phyloP scores from a whole-genome alignment of 2,797 vertebrate species.

The Manis pentadactyla region DNA sequence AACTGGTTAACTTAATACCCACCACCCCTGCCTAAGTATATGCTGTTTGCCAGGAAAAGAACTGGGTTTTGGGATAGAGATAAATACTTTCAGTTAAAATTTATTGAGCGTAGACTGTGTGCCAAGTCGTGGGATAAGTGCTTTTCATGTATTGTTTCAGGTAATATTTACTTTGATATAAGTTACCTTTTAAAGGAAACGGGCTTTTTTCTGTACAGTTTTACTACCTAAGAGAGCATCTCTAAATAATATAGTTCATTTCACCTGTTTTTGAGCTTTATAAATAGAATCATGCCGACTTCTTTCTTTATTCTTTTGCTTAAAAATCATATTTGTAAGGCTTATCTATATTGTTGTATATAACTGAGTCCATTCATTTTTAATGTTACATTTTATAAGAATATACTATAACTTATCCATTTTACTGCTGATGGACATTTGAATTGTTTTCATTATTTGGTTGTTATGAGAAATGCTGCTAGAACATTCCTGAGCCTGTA shows the following conservation, averaged over 20 bases:
- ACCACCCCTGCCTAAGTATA: neutral
- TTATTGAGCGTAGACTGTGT: neutral
- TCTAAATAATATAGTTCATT: neutral
- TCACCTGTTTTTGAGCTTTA: neutral
- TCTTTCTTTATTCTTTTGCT: neutral
- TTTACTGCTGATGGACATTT: neutral
- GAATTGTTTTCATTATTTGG: neutral
- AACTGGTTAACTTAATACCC: neutral
- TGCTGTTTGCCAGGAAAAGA: neutral
- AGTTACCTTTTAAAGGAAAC: neutral
- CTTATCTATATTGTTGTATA: neutral
- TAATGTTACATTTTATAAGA: neutral
- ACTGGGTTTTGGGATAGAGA: neutral
- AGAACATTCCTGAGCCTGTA: neutral
- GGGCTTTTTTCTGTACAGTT: neutral
- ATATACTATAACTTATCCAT: neutral
- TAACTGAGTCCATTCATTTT: neutral
- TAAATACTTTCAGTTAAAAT: neutral
- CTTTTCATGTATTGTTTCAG: neutral
- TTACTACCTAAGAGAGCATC: neutral
- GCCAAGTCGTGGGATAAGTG: neutral
- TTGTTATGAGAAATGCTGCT: neutral
- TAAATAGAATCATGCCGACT: neutral
- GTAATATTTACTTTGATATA: neutral
- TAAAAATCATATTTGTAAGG: neutral